phyloP scores from a whole-genome alignment of 2,113 vertebrate species.

The Dinomys branickii region DNA sequence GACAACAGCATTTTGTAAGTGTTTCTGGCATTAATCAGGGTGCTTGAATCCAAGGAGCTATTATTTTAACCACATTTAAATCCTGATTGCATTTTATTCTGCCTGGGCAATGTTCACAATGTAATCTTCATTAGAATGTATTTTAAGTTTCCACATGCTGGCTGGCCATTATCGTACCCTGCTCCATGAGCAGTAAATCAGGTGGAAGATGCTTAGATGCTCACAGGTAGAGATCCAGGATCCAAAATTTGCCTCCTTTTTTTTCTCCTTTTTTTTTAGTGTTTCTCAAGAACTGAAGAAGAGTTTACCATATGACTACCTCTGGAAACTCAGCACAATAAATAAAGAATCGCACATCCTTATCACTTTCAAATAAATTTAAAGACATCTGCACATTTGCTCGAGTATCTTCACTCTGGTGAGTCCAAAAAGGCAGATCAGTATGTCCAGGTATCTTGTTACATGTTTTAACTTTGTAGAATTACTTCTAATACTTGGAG shows the following conservation, averaged over 20 bases:
- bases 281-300: constrained; percentile 27
- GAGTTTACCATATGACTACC: not conserved
- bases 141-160: constrained; percentile 77
- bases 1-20: constrained; percentile 63
- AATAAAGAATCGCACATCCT: not conserved
- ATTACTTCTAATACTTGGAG: not conserved
- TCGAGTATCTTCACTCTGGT: not conserved
- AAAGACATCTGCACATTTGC: not conserved
- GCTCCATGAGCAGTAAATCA: constrained; percentile 65
- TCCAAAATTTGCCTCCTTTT: constrained; percentile 51
- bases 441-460: not conserved
- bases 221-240: constrained; percentile 41
- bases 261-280: constrained; percentile 43
- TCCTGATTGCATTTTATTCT: constrained; percentile 79
- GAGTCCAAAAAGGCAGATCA: constrained; percentile 23
- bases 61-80: constrained; percentile 78
- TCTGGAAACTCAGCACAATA: constrained; percentile 31
- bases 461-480: not conserved
- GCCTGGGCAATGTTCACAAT: constrained; percentile 72
- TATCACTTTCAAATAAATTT: constrained; percentile 3
- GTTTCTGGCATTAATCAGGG: constrained; percentile 71
- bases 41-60: constrained; percentile 66
- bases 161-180: constrained; percentile 72
- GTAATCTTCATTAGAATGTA: constrained; percentile 74
- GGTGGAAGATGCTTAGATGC: constrained; percentile 53